phyloP scores from a whole-genome alignment of 2,888 invertebrate genomes.

The Drosophila trichaetosa region DNA sequence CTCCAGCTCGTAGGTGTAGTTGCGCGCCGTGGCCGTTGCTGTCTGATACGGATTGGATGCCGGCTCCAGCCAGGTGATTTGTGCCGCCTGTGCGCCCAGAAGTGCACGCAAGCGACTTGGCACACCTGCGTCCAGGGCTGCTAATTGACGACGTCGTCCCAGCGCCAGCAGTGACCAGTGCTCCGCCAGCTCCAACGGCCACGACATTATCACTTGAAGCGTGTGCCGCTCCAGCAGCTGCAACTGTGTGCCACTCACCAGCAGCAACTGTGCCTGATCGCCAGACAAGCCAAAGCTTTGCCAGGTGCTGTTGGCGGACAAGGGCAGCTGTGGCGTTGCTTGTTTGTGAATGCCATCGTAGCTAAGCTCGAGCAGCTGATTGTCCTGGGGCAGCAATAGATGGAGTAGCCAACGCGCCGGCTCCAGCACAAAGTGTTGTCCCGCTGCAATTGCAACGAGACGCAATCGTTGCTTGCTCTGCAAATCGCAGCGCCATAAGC shows the following conservation, averaged over 20 bases:
- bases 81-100: conserved; percentile 90
- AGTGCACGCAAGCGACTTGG: conserved; percentile 93
- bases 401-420: conserved; percentile 66
- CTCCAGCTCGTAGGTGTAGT: conserved; percentile 84
- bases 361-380: conserved; percentile 66
- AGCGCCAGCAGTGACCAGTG: conserved; percentile 49
- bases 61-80: conserved; percentile 93
- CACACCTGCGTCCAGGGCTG: conserved; percentile 91
- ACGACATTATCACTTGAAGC: conserved; percentile 27
- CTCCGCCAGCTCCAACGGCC: conserved; percentile 46
- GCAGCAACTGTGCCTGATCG: conserved; percentile 37
- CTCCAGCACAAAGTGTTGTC: conserved; percentile 58
- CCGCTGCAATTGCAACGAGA: conserved; percentile 16
- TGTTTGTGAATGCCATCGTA: conserved; percentile 65
- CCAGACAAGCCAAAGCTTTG: conserved; percentile 52
- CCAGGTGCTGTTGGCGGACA: conserved; percentile 45
- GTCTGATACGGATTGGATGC: conserved; percentile 87
- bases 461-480: conserved; percentile 21
- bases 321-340: not conserved
- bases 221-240: conserved; percentile 43
- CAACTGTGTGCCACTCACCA: conserved; percentile 59
- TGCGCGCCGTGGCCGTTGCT: conserved; percentile 85
- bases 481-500: conserved; percentile 65
- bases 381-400: conserved; percentile 45
- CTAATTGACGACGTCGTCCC: conserved; percentile 86